Base-by-base conservation (phyloP, 1,140 invertebrate genomes). In the Drosophila jambulina region DNA sequence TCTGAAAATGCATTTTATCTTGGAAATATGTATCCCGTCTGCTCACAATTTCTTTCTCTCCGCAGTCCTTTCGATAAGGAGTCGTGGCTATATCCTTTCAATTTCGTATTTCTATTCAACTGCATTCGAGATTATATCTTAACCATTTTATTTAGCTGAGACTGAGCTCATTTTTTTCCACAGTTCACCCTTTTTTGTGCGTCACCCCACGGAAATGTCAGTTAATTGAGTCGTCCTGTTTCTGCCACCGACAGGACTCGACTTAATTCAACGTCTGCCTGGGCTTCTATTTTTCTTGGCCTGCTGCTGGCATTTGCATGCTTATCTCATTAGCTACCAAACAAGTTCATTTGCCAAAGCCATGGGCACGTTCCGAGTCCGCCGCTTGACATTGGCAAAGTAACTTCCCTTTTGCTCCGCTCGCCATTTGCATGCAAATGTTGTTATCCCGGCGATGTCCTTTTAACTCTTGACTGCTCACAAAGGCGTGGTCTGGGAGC, bases 291-390 rank as follows among this genome's bases (percentile, higher is more conserved):
- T 68, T 60, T 53, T 57, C 70, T 60, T 71, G 12, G 32, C 36
- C 27, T 54, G 29, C 53, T 75, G 46, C 34, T 78, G 53, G 48
- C 70, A 83, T 82, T 82, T 82, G 80, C 80, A 83, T 83, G 81
- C 75, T 85, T 85, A 85, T 85, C 82, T 85, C 83, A 85, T 85
- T 85, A 85, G 82, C 82, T 78, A 82, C 82, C 78, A 86, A 85
- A 85, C 82, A 86, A 85, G 82, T 85, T 85, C 75, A 85, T 85
- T 85, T 86, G 82, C 67, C 81, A 80, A 56, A 43, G 76, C 59
- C 78, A 67, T 59, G 67, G 51, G 67, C 68, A 82, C 68, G 82
- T 82, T 62, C 60, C 46, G 63, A 56, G 53, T 51, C 53, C 58
- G 59, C 60, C 64, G 56, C 63, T 75, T 80, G 70, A 75, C 78